These are phyloP conservation scores for Spodoptera exigua DNA, from an alignment of 2,888 invertebrate species.

Conservation along the genomic window DNA sequence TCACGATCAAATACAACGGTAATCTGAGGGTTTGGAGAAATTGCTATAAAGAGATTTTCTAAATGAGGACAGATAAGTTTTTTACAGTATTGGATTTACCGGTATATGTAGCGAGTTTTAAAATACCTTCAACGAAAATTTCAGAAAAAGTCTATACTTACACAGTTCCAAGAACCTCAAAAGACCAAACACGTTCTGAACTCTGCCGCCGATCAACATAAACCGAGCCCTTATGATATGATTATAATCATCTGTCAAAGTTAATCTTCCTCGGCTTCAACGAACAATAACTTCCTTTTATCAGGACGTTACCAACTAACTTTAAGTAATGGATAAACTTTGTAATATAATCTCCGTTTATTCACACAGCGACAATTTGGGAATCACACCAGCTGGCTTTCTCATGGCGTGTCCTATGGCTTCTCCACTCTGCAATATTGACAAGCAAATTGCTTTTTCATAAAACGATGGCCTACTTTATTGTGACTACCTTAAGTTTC, in stretches of 20 bases:
- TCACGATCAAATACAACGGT: slow-evolving; percentile 34
- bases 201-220: slow-evolving; percentile 23
- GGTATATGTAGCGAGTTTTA: background rate
- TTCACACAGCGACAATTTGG: slow-evolving; percentile 52
- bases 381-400: slow-evolving; percentile 48
- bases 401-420: slow-evolving; percentile 29
- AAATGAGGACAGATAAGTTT: slow-evolving; percentile 1
- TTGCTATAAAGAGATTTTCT: slow-evolving; percentile 13
- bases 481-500: slow-evolving; percentile 4
- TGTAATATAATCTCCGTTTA: slow-evolving; percentile 57
- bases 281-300: slow-evolving; percentile 57
- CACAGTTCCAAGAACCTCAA: too few relatives aligned
- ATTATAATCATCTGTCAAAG: slow-evolving; percentile 50
- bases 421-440: slow-evolving; percentile 35
- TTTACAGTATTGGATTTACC: background rate
- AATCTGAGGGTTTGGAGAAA: slow-evolving; percentile 12
- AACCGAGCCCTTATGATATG: slow-evolving; percentile 37
- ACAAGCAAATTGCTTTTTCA: slow-evolving; percentile 29
- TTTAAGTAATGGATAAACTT: slow-evolving; percentile 62
- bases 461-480: slow-evolving; percentile 31
- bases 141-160: too few relatives aligned
- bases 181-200: slow-evolving; percentile 13
- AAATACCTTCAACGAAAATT: too few relatives aligned
- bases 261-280: slow-evolving; percentile 48
- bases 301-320: slow-evolving; percentile 51